These are phyloP conservation scores for Rhopalosiphum maidis DNA, from an alignment of 1,140 invertebrate species.

Conservation along the genomic window DNA sequence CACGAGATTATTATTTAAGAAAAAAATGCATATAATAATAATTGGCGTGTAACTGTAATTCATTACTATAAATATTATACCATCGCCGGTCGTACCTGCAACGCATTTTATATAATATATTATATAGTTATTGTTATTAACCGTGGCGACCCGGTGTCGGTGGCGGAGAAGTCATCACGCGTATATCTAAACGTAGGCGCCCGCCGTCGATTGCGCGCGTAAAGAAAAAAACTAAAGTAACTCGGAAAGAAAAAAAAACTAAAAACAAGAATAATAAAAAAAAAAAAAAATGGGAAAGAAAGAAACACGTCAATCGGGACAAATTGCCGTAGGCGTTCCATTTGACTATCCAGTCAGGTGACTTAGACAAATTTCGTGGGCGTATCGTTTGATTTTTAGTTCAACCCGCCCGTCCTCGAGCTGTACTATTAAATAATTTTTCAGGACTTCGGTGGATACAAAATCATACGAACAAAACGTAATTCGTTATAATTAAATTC, in stretches of 20 bases:
- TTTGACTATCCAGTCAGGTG: constrained; percentile 56
- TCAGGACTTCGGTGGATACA: constrained; percentile 51
- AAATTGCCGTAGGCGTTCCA: constrained; percentile 57
- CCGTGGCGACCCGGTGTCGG: constrained; percentile 13
- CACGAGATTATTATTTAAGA: background rate
- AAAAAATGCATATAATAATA: background rate
- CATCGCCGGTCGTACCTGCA: background rate
- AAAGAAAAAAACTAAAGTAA: constrained; percentile 29
- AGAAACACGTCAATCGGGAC: constrained; percentile 56
- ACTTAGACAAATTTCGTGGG: constrained; percentile 58
- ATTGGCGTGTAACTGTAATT: background rate
- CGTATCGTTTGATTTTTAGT: constrained; percentile 57
- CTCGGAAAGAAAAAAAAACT: background rate
- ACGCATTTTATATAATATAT: background rate
- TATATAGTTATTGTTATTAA: constrained; percentile 20
- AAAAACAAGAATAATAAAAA: constrained; percentile 46
- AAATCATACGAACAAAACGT: constrained; percentile 36
- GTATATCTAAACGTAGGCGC: background rate
- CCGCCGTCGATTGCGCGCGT: background rate
- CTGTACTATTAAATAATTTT: constrained; percentile 57
- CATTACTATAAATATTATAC: constrained; percentile 9
- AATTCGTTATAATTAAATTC: constrained; percentile 57
- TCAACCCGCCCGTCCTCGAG: constrained; percentile 50
- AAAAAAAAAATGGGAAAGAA: constrained; percentile 29
- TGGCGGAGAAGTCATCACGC: background rate